These are phyloP conservation scores for Oeneis ivallda DNA, from an alignment of 2,888 invertebrate species.

Conservation along the genomic window DNA sequence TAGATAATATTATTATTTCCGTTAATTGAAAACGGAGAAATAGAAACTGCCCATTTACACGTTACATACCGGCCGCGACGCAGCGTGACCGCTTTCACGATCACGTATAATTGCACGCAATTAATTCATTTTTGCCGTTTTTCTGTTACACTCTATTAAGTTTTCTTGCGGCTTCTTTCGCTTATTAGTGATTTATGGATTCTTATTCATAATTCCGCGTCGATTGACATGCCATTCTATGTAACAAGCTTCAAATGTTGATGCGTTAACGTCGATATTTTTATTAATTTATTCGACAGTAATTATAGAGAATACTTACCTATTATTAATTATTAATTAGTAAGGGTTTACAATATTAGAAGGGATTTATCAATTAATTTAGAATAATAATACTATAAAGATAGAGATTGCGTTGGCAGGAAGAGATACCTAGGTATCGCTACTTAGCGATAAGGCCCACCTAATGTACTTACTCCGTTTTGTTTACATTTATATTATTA, in stretches of 20 bases:
- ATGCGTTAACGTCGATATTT: not conserved
- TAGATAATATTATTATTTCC: constrained; percentile 12
- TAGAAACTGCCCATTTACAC: constrained; percentile 37
- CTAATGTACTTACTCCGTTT: too few relatives aligned
- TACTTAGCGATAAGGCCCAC: too few relatives aligned
- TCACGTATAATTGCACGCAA: constrained; percentile 67
- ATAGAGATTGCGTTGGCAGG: too few relatives aligned
- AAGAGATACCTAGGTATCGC: too few relatives aligned
- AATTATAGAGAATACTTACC: too few relatives aligned
- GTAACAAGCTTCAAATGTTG: not conserved
- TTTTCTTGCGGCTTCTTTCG: constrained; percentile 62
- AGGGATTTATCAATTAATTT: too few relatives aligned
- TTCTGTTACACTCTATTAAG: constrained; percentile 73
- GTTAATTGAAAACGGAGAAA: constrained; percentile 28
- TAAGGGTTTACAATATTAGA: too few relatives aligned
- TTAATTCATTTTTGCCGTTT: constrained; percentile 77
- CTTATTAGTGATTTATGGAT: constrained; percentile 53
- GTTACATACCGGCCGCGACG: constrained; percentile 60
- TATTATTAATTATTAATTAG: too few relatives aligned
- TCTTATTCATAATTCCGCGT: constrained; percentile 22
- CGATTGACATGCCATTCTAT: constrained; percentile 19
- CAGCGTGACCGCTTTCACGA: constrained; percentile 75
- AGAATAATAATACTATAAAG: too few relatives aligned
- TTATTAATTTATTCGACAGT: too few relatives aligned
- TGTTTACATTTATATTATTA: too few relatives aligned